These are phyloP conservation scores for Protosalanx chinensis DNA, from an alignment of 2,797 vertebrate genomes.

Conservation along the genomic window DNA sequence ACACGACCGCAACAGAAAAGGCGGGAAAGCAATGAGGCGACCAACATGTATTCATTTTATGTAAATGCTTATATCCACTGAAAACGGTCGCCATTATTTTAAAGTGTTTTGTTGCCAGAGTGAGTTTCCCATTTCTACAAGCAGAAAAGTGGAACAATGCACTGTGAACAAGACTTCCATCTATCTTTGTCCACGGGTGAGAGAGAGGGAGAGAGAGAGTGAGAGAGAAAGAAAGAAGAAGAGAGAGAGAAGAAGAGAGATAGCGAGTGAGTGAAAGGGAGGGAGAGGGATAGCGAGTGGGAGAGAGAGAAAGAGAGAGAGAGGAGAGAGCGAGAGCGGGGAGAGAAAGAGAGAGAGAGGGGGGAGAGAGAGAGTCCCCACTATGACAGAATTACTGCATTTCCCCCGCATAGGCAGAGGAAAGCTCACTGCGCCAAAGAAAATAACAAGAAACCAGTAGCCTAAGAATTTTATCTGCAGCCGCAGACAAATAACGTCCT, in stretches of 20 bases:
- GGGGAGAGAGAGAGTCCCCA: constrained; percentile 9
- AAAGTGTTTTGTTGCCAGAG: constrained; percentile 67
- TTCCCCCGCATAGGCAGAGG: constrained; percentile 57
- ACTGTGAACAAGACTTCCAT: constrained; percentile 64
- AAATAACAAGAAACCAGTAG: constrained; percentile 40
- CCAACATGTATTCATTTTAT: constrained; percentile 54
- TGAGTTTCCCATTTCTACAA: constrained; percentile 72
- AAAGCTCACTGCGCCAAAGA: constrained; percentile 31
- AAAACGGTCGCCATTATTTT: constrained; percentile 66
- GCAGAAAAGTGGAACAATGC: constrained; percentile 67
- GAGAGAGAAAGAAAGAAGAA: constrained; percentile 20
- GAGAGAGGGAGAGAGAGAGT: constrained; percentile 36
- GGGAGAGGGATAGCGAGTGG: no score
- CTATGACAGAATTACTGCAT: constrained; percentile 62
- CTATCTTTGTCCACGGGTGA: constrained; percentile 70
- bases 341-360: constrained; percentile 17
- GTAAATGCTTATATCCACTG: constrained; percentile 71
- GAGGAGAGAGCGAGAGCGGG: constrained; percentile 26
- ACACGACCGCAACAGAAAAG: constrained; percentile 23
- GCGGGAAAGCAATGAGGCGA: constrained; percentile 34
- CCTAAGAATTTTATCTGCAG: neutral
- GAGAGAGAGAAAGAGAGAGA: constrained; percentile 20
- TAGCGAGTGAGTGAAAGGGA: neutral
- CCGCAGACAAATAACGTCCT: constrained; percentile 34
- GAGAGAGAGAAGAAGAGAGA: neutral